A percentile compares a stretch with the other conserved stretches of the same genome.
Evolutionary conservation across 2,797 vertebrate genomes (phyloP).

Genomic region (Hyperoplus immaculatus): DNA sequence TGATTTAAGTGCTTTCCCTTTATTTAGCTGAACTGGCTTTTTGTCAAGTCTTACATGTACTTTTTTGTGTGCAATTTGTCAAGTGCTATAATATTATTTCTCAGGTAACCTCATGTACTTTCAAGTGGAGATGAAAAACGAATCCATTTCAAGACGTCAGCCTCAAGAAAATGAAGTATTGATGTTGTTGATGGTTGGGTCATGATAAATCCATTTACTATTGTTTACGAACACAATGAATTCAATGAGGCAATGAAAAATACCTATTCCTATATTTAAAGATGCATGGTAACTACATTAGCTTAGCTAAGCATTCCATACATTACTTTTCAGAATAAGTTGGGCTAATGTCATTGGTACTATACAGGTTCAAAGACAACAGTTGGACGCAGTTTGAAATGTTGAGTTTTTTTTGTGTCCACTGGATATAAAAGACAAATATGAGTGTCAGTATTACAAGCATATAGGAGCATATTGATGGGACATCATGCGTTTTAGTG

Average conservation of each 20-base stretch:
- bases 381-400: too few species aligned
- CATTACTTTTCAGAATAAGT: neutral
- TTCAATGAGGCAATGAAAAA: too few species aligned
- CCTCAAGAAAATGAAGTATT: neutral
- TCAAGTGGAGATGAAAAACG: neutral
- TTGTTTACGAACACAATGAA: neutral
- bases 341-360: neutral
- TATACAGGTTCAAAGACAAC: neutral
- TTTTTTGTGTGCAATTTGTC: neutral
- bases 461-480: neutral
- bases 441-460: neutral
- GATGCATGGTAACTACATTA: too few species aligned
- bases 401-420: too few species aligned
- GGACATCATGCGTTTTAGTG: neutral
- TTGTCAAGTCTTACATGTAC: neutral
- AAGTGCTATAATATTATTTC: neutral
- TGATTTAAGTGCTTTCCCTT: neutral
- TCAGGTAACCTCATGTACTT: neutral
- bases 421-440: neutral
- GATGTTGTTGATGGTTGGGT: neutral
- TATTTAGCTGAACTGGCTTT: conserved; percentile 16
- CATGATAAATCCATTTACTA: neutral
- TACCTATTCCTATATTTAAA: too few species aligned
- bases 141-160: neutral
- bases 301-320: neutral